Conservation (phyloP, 2,797 vertebrate genomes). For the Percopsis omiscomaycus region DNA sequence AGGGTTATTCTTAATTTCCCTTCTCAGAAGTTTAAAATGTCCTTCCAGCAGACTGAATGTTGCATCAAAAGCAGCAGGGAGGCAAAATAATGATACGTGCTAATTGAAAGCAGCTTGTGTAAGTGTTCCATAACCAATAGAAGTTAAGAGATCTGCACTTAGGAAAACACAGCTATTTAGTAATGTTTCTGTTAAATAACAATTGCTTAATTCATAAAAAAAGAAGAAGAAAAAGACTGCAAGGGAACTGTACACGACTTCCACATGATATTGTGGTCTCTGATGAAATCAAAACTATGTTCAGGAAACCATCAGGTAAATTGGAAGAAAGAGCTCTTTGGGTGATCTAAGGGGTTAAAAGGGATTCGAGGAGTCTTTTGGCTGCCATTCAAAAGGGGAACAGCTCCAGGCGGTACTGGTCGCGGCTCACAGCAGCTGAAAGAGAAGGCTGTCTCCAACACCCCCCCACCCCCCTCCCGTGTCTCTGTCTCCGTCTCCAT, state of each 20-base stretch:
- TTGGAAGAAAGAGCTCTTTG: conserved; percentile 24
- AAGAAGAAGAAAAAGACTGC: background rate
- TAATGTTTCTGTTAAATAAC: background rate
- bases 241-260: background rate
- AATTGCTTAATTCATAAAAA: conserved; percentile 10
- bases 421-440: conserved; percentile 77
- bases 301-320: conserved; percentile 34
- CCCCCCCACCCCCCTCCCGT: conserved; percentile 58
- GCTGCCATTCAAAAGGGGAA: conserved; percentile 71
- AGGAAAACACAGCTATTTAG: conserved; percentile 5
- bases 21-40: background rate
- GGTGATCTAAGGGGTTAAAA: conserved; percentile 67
- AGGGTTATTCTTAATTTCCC: too few species aligned
- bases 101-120: background rate
- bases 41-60: background rate
- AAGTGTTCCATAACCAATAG: conserved; percentile 15
- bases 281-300: conserved; percentile 9
- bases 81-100: background rate
- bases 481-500: conserved; percentile 82
- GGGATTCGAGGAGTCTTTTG: conserved; percentile 70
- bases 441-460: conserved; percentile 72
- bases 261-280: background rate
- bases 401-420: conserved; percentile 70
- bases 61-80: conserved; percentile 1
- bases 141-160: conserved; percentile 6